phyloP scores from a whole-genome alignment of 2,113 vertebrate genomes.

The Miniopterus natalensis region DNA sequence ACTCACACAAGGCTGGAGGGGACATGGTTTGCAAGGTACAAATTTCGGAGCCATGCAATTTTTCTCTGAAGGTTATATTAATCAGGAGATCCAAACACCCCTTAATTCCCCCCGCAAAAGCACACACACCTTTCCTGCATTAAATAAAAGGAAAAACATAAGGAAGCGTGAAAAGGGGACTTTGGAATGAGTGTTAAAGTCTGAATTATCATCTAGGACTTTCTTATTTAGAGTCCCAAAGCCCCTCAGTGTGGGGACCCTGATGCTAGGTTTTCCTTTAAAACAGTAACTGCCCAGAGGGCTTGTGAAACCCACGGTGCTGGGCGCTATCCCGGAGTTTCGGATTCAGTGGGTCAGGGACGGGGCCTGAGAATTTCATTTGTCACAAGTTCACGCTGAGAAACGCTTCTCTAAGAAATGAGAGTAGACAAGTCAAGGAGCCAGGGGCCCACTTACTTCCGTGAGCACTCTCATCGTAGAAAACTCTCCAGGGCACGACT shows the following conservation, averaged over 20 bases:
- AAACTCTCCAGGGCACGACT: not conserved
- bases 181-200: not conserved
- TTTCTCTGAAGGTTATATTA: not conserved
- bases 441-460: not conserved
- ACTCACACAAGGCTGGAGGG: not conserved
- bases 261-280: not conserved
- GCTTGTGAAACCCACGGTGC: not conserved
- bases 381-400: not conserved
- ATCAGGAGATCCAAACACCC: not conserved
- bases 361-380: not conserved
- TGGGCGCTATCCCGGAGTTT: not conserved
- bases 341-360: not conserved
- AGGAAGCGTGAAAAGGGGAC: not conserved
- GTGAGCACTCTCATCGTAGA: not conserved
- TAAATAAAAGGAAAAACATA: not conserved
- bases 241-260: not conserved
- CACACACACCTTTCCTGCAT: not conserved
- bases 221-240: slow-evolving; percentile 10
- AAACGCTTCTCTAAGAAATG: not conserved
- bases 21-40: not conserved
- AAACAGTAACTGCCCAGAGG: not conserved
- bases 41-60: not conserved
- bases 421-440: not conserved
- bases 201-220: not conserved
- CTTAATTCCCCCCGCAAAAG: not conserved